phyloP scores from a whole-genome alignment of 2,113 vertebrate genomes.

The Silurus meridionalis region DNA sequence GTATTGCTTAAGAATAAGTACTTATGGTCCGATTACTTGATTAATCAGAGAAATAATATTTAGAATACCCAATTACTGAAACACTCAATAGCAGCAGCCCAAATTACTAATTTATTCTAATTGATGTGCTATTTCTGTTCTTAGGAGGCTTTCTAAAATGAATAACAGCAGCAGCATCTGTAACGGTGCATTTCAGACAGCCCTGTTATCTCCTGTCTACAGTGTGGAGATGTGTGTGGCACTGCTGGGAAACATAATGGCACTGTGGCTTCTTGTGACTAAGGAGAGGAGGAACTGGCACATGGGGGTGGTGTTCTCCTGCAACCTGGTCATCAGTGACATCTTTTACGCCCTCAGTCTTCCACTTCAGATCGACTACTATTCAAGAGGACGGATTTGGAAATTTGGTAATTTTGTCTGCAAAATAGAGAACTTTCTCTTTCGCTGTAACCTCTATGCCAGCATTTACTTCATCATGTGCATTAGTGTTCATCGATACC shows the following conservation, averaged over 20 bases:
- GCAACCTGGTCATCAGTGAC: constrained; percentile 79
- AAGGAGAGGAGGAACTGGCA: constrained; percentile 71
- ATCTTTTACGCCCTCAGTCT: constrained; percentile 76
- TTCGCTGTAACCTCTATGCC: constrained; percentile 78
- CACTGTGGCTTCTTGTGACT: constrained; percentile 66
- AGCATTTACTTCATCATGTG: constrained; percentile 79
- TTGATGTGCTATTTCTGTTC: neutral
- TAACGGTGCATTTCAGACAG: constrained; percentile 37
- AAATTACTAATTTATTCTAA: neutral
- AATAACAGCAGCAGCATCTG: neutral
- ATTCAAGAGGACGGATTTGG: constrained; percentile 70
- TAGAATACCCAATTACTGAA: too few relatives aligned
- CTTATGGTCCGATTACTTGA: too few relatives aligned
- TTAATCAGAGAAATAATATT: too few relatives aligned
- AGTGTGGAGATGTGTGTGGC: constrained; percentile 67
- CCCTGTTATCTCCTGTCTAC: constrained; percentile 64
- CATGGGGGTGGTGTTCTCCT: constrained; percentile 74
- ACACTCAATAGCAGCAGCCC: too few relatives aligned
- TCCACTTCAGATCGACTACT: constrained; percentile 73
- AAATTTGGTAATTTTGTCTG: constrained; percentile 64
- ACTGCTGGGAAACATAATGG: constrained; percentile 67
- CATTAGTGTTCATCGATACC: constrained; percentile 80
- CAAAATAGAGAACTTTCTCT: constrained; percentile 78
- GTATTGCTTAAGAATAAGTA: too few relatives aligned
- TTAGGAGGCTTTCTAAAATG: constrained; percentile 13